Evolutionary conservation across 2,888 invertebrate species (phyloP).

Genomic region (Phytoseiulus persimilis): DNA sequence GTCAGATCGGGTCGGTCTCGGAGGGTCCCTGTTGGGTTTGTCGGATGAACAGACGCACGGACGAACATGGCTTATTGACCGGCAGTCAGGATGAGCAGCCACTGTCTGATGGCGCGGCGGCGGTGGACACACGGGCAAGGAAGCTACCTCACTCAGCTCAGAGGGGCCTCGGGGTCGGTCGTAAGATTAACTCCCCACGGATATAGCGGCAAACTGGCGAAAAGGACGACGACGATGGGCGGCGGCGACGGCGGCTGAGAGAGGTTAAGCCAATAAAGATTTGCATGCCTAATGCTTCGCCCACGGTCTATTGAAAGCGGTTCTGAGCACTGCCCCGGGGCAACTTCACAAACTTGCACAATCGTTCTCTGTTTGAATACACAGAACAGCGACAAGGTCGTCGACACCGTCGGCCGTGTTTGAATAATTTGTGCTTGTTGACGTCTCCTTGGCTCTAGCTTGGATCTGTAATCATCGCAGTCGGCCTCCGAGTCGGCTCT

Average conservation of each 20-base stretch:
- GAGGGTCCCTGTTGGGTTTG: not conserved
- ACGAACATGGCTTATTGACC: not conserved
- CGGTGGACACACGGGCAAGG: not conserved
- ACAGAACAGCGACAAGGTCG: not conserved
- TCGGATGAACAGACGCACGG: not conserved
- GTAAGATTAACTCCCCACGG: slow-evolving; percentile 5
- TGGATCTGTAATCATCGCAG: too few relatives aligned
- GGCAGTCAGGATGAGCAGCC: not conserved
- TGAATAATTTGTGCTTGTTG: too few relatives aligned
- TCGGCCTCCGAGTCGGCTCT: too few relatives aligned
- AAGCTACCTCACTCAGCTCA: not conserved
- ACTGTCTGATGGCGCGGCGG: too few relatives aligned
- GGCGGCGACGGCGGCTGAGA: not conserved
- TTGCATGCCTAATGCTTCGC: not conserved
- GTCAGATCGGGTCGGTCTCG: not conserved
- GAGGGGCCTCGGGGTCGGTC: not conserved
- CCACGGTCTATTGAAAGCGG: not conserved
- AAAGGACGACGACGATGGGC: not conserved
- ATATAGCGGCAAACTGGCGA: not conserved
- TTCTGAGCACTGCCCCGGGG: not conserved
- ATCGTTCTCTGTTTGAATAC: not conserved
- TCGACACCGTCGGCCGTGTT: not conserved
- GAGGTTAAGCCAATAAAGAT: slow-evolving; percentile 5
- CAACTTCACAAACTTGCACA: not conserved
- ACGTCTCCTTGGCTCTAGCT: too few relatives aligned